Conservation (phyloP, 1,140 invertebrate species). For the Whitmania pigra region DNA sequence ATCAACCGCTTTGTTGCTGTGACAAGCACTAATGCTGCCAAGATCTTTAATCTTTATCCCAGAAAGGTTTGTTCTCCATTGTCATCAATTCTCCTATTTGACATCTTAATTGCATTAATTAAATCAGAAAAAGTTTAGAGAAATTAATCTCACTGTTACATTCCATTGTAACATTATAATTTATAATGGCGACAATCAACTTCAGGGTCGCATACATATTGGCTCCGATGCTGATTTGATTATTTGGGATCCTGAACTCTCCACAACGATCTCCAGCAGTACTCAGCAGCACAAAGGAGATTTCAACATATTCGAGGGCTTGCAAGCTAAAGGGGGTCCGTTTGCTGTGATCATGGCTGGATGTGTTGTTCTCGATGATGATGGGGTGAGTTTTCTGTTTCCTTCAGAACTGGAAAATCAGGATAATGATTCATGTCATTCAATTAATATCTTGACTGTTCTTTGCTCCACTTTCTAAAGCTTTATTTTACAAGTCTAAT, state of each 20-base stretch:
- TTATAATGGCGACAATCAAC: not conserved
- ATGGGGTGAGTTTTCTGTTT: constrained; percentile 1
- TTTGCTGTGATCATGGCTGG: constrained; percentile 22
- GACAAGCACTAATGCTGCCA: constrained; percentile 88
- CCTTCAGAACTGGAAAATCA: too few relatives aligned
- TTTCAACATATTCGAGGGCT: constrained; percentile 89
- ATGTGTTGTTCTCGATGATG: constrained; percentile 25
- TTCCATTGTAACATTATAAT: not conserved
- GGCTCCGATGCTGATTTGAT: constrained; percentile 90
- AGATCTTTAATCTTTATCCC: constrained; percentile 95
- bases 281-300: constrained; percentile 77
- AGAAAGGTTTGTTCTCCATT: constrained; percentile 52
- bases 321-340: constrained; percentile 26
- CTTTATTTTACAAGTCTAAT: not conserved
- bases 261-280: constrained; percentile 68
- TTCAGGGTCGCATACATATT: constrained; percentile 60
- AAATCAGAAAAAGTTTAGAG: not conserved
- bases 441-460: too few relatives aligned
- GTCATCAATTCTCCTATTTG: not conserved
- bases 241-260: constrained; percentile 74
- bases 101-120: not conserved
- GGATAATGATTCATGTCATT: too few relatives aligned
- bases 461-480: too few relatives aligned
- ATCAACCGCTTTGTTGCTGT: constrained; percentile 86
- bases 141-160: not conserved